A percentile compares a stretch with the other conserved stretches of the same genome.
Evolutionary conservation across 1,140 invertebrate genomes (phyloP).

Genomic region (Leptopilina clavipes): DNA sequence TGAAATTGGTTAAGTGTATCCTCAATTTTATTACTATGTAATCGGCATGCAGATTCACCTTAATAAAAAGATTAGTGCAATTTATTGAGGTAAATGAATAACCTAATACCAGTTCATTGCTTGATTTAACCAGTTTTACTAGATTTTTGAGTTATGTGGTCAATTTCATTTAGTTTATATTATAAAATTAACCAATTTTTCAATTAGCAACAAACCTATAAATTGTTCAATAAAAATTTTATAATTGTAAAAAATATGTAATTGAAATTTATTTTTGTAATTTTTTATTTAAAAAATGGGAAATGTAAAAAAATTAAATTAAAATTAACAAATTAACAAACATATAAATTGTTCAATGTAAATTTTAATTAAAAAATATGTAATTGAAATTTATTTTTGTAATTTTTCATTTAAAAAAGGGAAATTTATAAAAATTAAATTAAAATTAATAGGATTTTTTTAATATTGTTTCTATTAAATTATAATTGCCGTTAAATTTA

Average conservation of each 20-base stretch:
- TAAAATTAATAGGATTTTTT: too few relatives aligned
- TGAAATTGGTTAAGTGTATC: constrained; percentile 26
- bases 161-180: not conserved
- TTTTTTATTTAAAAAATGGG: too few relatives aligned
- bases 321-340: too few relatives aligned
- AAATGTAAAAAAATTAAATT: too few relatives aligned
- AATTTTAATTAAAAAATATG: not conserved
- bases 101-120: not conserved
- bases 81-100: constrained; percentile 18
- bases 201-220: not conserved
- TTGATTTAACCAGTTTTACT: constrained; percentile 9
- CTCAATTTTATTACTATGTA: constrained; percentile 12
- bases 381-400: too few relatives aligned
- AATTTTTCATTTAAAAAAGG: too few relatives aligned
- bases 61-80: constrained; percentile 22
- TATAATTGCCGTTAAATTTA: not conserved
- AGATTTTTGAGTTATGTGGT: not conserved
- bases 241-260: not conserved
- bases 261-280: too few relatives aligned
- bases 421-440: too few relatives aligned
- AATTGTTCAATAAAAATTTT: not conserved
- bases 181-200: not conserved
- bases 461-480: not conserved
- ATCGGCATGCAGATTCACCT: constrained; percentile 17
- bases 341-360: not conserved